Conservation (phyloP, 2,113 vertebrate species). For the Callocephalon fimbriatum region DNA sequence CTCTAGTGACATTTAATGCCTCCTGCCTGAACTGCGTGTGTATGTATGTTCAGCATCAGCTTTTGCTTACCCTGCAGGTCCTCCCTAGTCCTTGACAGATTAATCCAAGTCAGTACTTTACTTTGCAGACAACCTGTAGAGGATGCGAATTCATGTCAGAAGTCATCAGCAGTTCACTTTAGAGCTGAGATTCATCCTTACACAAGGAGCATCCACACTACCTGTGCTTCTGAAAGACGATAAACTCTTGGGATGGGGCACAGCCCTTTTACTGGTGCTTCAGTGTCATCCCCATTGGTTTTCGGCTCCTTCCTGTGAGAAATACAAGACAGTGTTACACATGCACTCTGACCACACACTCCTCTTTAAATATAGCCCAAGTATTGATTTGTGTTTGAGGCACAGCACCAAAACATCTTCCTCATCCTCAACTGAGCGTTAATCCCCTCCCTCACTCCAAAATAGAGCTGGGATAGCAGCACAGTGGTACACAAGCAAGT, state of each 20-base stretch:
- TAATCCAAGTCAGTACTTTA: not conserved
- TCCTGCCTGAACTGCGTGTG: not conserved
- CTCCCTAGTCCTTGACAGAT: not conserved
- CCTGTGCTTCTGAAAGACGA: not conserved
- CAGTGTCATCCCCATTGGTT: fast-evolving
- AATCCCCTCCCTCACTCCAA: not conserved
- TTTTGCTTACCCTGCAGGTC: not conserved
- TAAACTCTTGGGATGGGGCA: not conserved
- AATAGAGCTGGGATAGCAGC: fast-evolving
- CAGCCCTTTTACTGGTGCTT: not conserved
- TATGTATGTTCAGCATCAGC: fast-evolving
- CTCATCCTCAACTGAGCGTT: not conserved
- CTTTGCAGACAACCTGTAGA: not conserved
- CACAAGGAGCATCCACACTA: fast-evolving
- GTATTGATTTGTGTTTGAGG: not conserved
- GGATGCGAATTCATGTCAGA: not conserved
- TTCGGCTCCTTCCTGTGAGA: not conserved
- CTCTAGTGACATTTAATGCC: not conserved
- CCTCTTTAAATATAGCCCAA: not conserved
- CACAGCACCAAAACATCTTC: not conserved
- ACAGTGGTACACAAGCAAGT: not conserved
- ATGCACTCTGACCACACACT: fast-evolving
- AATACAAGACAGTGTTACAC: fast-evolving
- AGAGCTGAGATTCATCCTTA: not conserved
- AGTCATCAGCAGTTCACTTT: fast-evolving